Evolutionary conservation across 1,140 invertebrate species (phyloP).

Genomic region (Cotesia glomerata): DNA sequence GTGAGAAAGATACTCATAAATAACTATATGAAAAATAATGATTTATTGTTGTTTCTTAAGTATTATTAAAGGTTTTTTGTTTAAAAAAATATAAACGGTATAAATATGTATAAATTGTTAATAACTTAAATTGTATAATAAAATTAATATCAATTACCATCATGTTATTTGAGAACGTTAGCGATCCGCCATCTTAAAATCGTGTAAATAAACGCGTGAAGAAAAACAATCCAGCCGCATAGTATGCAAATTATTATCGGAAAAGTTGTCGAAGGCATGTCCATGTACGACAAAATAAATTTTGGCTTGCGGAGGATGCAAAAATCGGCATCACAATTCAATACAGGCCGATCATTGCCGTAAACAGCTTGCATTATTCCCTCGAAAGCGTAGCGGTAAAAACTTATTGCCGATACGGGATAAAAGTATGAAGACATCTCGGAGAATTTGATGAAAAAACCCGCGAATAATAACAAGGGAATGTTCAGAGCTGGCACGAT

Average conservation of each 20-base stretch:
- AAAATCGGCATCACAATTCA: slow-evolving; percentile 63
- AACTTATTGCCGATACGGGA: slow-evolving; percentile 75
- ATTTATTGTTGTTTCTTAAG: no score
- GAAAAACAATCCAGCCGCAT: slow-evolving; percentile 44
- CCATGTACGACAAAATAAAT: slow-evolving; percentile 44
- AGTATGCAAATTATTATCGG: slow-evolving; percentile 40
- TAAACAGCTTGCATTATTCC: slow-evolving; percentile 78
- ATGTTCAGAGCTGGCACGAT: slow-evolving; percentile 81
- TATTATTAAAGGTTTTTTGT: no score
- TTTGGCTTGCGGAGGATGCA: slow-evolving; percentile 43
- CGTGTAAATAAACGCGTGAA: slow-evolving; percentile 46
- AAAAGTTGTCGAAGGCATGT: slow-evolving; percentile 52
- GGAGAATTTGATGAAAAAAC: slow-evolving; percentile 82
- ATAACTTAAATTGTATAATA: neutral
- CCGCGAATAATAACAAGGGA: slow-evolving; percentile 84
- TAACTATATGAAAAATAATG: no score
- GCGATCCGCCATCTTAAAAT: slow-evolving; percentile 49
- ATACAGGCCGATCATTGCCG: slow-evolving; percentile 67
- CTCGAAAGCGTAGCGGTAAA: slow-evolving; percentile 82
- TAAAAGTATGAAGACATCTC: slow-evolving; percentile 77
- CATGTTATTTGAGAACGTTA: slow-evolving; percentile 23
- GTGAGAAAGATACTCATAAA: no score
- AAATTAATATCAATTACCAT: neutral
- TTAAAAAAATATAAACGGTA: no score
- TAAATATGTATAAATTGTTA: neutral